These are phyloP conservation scores for Aradus depressus DNA, from an alignment of 2,888 invertebrate species.

Conservation along the genomic window DNA sequence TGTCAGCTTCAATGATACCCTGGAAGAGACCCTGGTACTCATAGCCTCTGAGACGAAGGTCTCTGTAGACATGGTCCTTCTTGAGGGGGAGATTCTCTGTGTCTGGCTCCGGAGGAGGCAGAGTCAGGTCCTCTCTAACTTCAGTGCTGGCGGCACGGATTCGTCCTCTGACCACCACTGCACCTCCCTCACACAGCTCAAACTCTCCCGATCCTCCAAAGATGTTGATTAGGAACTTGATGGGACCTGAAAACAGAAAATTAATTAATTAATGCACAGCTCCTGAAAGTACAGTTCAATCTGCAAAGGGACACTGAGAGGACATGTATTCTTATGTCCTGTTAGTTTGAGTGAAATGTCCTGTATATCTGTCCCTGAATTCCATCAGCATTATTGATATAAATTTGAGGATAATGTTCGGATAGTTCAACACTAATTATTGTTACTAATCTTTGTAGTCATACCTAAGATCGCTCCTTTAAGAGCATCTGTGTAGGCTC, in stretches of 20 bases:
- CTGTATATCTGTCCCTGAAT: too few relatives aligned
- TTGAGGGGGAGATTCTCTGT: conserved; percentile 44
- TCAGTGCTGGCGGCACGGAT: conserved; percentile 49
- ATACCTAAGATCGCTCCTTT: too few relatives aligned
- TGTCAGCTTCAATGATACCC: conserved; percentile 64
- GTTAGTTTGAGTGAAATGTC: too few relatives aligned
- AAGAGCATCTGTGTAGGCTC: too few relatives aligned
- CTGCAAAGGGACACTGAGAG: too few relatives aligned
- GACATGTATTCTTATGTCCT: too few relatives aligned
- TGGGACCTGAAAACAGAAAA: conserved; percentile 38
- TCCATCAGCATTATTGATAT: too few relatives aligned
- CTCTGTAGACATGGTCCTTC: conserved; percentile 71
- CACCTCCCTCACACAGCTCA: conserved; percentile 73
- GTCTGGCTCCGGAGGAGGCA: conserved; percentile 37
- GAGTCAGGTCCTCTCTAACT: conserved; percentile 49
- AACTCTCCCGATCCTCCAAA: conserved; percentile 76
- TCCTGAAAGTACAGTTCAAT: too few relatives aligned
- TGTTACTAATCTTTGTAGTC: too few relatives aligned
- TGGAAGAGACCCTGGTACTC: conserved; percentile 73
- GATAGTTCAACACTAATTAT: too few relatives aligned
- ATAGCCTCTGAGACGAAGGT: conserved; percentile 74
- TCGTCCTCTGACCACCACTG: conserved; percentile 65
- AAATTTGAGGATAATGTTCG: too few relatives aligned
- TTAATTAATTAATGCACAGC: too few relatives aligned
- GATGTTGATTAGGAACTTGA: conserved; percentile 71